Evolutionary conservation across 2,113 vertebrate genomes (phyloP).

Genomic region (Osmerus mordax): DNA sequence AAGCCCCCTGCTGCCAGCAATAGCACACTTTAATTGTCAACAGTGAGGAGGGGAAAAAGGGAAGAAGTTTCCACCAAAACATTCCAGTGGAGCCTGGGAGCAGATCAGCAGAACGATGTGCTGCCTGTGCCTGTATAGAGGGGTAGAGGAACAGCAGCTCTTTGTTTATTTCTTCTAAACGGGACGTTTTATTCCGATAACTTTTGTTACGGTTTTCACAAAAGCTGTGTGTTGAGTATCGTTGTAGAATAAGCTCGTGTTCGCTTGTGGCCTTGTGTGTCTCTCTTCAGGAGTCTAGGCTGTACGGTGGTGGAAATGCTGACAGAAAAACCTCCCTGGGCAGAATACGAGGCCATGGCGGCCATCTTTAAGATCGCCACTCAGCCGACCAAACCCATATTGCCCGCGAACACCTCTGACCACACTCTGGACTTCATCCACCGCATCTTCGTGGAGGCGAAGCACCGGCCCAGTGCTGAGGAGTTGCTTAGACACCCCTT

Average conservation of each 20-base stretch:
- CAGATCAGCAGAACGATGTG: background rate
- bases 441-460: slow-evolving; percentile 93
- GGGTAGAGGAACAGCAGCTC: background rate
- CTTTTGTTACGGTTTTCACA: too few species aligned
- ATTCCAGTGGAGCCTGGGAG: slow-evolving; percentile 38
- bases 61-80: slow-evolving; percentile 50
- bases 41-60: slow-evolving; percentile 18
- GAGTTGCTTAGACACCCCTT: slow-evolving; percentile 93
- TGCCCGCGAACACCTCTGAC: slow-evolving; percentile 87
- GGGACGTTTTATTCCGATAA: too few species aligned
- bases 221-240: too few species aligned
- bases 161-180: background rate
- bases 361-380: slow-evolving; percentile 98
- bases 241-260: background rate
- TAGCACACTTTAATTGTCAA: slow-evolving; percentile 40
- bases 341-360: slow-evolving; percentile 95
- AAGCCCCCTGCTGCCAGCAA: slow-evolving; percentile 29
- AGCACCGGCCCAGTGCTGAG: slow-evolving; percentile 89
- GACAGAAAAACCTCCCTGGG: slow-evolving; percentile 96
- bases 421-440: slow-evolving; percentile 87
- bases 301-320: slow-evolving; percentile 97
- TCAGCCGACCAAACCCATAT: slow-evolving; percentile 90
- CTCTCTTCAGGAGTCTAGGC: slow-evolving; percentile 82
- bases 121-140: background rate
- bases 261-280: slow-evolving; percentile 6